phyloP scores from a whole-genome alignment of 1,140 invertebrate genomes.

The Drosophila arawakana region DNA sequence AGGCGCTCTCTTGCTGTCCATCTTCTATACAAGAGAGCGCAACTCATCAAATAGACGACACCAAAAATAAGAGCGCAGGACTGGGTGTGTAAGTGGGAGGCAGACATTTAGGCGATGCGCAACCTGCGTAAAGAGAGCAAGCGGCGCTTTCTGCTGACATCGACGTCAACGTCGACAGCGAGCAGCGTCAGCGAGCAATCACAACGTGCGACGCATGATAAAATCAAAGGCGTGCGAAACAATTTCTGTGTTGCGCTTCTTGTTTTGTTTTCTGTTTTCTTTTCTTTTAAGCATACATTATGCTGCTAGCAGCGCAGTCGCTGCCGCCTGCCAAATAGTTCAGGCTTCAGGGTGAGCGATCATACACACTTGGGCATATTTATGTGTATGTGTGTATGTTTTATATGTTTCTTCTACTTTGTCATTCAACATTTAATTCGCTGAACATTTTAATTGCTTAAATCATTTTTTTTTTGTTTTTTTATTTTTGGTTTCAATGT shows the following conservation, averaged over 20 bases:
- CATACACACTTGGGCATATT: not conserved
- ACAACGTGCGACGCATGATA: conserved; percentile 73
- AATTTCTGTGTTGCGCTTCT: conserved; percentile 37
- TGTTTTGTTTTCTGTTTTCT: conserved; percentile 3
- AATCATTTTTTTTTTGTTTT: conserved; percentile 16
- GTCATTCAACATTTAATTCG: conserved; percentile 75
- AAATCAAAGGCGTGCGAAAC: conserved; percentile 78
- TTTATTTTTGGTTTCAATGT: conserved; percentile 10
- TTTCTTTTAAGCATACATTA: conserved; percentile 43
- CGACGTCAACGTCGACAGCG: conserved; percentile 16
- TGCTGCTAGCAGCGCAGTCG: conserved; percentile 30
- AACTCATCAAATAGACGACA: not conserved
- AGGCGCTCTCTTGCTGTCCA: not conserved
- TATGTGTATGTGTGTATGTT: no score
- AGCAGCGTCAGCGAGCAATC: conserved; percentile 22
- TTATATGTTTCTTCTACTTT: conserved; percentile 20
- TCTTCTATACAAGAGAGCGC: not conserved
- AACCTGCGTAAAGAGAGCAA: conserved; percentile 66
- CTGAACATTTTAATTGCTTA: conserved; percentile 75
- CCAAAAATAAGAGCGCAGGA: not conserved
- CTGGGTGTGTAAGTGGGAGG: no score
- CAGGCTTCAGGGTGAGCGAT: conserved; percentile 22
- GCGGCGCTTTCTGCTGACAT: conserved; percentile 5
- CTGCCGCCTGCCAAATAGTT: conserved; percentile 31
- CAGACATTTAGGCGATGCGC: conserved; percentile 53